Conservation (phyloP, 2,888 invertebrate species). For the Allophyes oxyacanthae region DNA sequence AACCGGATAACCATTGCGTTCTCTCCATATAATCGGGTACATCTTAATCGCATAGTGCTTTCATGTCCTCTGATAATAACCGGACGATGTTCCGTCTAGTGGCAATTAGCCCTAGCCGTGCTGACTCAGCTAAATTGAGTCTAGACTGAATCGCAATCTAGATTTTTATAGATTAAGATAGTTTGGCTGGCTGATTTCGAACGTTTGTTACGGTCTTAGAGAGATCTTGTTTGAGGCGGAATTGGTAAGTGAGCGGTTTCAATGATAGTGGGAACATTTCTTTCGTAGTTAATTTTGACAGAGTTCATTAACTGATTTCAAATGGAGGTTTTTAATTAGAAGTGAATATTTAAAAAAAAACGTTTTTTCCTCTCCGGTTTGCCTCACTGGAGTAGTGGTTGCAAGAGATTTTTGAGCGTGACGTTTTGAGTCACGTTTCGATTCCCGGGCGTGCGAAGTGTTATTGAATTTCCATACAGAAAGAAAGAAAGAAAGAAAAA, state of each 20-base stretch:
- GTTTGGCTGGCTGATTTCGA: constrained; percentile 30
- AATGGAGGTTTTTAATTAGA: neutral
- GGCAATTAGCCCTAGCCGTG: constrained; percentile 50
- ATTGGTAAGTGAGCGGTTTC: constrained; percentile 35
- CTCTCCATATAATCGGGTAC: constrained; percentile 34
- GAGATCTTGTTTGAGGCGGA: constrained; percentile 28
- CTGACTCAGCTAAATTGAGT: constrained; percentile 51
- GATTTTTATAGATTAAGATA: constrained; percentile 52
- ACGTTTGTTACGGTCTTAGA: constrained; percentile 33
- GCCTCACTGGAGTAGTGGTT: too few species aligned
- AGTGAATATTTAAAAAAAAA: neutral
- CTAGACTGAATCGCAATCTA: constrained; percentile 55
- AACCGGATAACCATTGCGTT: constrained; percentile 28
- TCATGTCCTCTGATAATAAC: constrained; percentile 56
- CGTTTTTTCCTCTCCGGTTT: too few species aligned
- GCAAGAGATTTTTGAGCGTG: too few species aligned
- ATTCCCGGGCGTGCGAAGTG: too few species aligned
- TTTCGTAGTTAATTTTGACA: constrained; percentile 1
- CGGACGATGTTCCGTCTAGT: constrained; percentile 45
- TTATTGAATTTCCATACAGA: too few species aligned
- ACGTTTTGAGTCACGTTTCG: too few species aligned
- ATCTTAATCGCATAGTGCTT: constrained; percentile 50
- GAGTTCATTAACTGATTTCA: too few species aligned
- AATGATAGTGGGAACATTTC: constrained; percentile 9
- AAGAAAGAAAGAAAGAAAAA: too few species aligned